phyloP scores from a whole-genome alignment of 2,888 invertebrate genomes.

The Hirtodrosophila trivittata region DNA sequence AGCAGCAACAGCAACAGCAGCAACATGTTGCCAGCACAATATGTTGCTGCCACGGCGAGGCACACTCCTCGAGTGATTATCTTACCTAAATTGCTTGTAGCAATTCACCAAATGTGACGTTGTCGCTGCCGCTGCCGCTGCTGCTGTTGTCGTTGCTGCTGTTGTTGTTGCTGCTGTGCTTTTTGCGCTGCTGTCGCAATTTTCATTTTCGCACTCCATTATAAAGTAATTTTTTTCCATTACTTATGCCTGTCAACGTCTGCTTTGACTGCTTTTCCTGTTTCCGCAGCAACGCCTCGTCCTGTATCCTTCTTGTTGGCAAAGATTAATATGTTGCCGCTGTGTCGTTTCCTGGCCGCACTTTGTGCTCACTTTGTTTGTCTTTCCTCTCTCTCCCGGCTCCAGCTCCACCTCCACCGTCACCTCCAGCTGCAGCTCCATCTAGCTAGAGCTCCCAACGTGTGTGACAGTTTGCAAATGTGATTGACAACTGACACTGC shows the following conservation, averaged over 20 bases:
- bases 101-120: constrained; percentile 69
- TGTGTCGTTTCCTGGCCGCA: constrained; percentile 56
- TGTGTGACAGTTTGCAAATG: constrained; percentile 80
- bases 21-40: constrained; percentile 61
- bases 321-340: constrained; percentile 78
- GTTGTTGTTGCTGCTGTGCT: constrained; percentile 4
- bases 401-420: constrained; percentile 40
- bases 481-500: constrained; percentile 81
- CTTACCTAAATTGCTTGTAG: constrained; percentile 79
- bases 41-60: constrained; percentile 15
- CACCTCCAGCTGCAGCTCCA: no score
- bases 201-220: constrained; percentile 80
- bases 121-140: constrained; percentile 17
- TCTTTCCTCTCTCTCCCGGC: constrained; percentile 34
- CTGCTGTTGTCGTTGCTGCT: constrained; percentile 10
- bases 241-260: constrained; percentile 77
- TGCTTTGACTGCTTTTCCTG: constrained; percentile 70
- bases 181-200: constrained; percentile 51
- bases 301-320: constrained; percentile 63
- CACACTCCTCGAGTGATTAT: constrained; percentile 65
- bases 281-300: constrained; percentile 59
- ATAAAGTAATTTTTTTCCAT: constrained; percentile 80
- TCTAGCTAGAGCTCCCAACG: constrained; percentile 39
- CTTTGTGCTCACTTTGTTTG: constrained; percentile 51
- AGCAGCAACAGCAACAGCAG: constrained; percentile 40